Evolutionary conservation across 2,888 invertebrate genomes (phyloP).

Genomic region (Psylliodes chrysocephalus): DNA sequence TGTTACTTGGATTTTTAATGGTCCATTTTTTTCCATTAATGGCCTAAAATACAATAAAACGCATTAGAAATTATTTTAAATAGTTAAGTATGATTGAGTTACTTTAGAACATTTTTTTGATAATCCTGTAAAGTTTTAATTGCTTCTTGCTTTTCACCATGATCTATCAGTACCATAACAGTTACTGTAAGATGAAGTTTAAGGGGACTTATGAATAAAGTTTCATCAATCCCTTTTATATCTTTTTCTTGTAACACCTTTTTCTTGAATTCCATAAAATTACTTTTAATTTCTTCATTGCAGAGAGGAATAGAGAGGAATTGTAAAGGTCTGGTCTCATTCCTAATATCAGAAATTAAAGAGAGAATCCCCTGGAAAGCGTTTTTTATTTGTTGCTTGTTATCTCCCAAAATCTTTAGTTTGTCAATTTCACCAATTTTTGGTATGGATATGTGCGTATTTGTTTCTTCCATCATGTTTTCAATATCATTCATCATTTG

Average conservation of each 20-base stretch:
- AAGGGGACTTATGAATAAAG: conserved; percentile 75
- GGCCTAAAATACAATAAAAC: conserved; percentile 46
- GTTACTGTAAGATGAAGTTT: conserved; percentile 87
- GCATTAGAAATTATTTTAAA: too few relatives aligned
- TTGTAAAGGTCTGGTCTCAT: conserved; percentile 78
- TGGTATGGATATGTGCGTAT: conserved; percentile 79
- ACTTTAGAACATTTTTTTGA: conserved; percentile 73
- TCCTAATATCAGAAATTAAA: conserved; percentile 68
- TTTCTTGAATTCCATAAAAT: conserved; percentile 75
- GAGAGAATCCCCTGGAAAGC: conserved; percentile 54
- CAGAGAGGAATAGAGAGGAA: conserved; percentile 84
- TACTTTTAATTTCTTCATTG: conserved; percentile 68
- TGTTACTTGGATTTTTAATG: conserved; percentile 69
- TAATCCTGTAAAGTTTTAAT: conserved; percentile 73
- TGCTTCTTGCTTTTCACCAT: conserved; percentile 76
- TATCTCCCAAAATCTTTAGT: conserved; percentile 69
- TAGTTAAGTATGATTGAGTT: conserved; percentile 53
- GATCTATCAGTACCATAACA: conserved; percentile 79
- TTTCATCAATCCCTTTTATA: conserved; percentile 73
- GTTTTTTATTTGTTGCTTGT: conserved; percentile 47
- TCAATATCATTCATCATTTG: too few relatives aligned
- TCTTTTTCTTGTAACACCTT: conserved; percentile 56
- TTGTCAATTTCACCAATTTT: conserved; percentile 68
- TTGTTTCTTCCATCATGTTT: conserved; percentile 80
- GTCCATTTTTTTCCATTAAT: conserved; percentile 50